These are phyloP conservation scores for Scomber colias DNA, from an alignment of 2,113 vertebrate genomes.

Conservation along the genomic window DNA sequence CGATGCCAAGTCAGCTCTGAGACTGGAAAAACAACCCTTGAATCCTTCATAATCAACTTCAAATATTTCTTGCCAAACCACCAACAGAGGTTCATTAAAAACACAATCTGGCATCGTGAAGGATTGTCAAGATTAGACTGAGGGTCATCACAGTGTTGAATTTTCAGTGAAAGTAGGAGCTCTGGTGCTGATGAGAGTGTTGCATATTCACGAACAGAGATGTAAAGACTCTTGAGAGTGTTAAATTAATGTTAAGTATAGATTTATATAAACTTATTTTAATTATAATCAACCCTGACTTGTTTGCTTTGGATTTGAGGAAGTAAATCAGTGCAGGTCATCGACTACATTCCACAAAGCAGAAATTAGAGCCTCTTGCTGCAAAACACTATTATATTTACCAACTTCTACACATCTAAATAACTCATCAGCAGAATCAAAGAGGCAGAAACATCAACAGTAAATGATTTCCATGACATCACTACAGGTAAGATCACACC, in stretches of 20 bases:
- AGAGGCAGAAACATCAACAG: background rate
- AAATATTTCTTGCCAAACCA: background rate
- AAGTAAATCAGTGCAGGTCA: conserved; percentile 11
- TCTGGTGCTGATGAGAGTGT: background rate
- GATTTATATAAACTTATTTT: background rate
- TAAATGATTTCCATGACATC: conserved; percentile 28
- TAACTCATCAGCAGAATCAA: background rate
- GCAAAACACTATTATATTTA: background rate
- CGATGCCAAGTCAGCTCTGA: background rate
- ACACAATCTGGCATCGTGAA: background rate
- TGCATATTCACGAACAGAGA: background rate
- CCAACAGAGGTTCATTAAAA: background rate
- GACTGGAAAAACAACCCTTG: background rate
- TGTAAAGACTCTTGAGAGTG: background rate
- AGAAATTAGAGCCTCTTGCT: background rate
- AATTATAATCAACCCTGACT: background rate
- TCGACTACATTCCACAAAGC: conserved; percentile 37
- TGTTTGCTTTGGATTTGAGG: background rate
- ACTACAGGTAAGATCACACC: conserved; percentile 15
- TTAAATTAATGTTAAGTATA: background rate
- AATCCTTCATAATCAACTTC: background rate
- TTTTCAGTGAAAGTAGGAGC: background rate
- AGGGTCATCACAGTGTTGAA: background rate
- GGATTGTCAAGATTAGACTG: background rate
- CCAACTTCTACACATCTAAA: background rate